These are phyloP conservation scores for Epiblema foenella DNA, from an alignment of 2,888 invertebrate species.

Conservation along the genomic window DNA sequence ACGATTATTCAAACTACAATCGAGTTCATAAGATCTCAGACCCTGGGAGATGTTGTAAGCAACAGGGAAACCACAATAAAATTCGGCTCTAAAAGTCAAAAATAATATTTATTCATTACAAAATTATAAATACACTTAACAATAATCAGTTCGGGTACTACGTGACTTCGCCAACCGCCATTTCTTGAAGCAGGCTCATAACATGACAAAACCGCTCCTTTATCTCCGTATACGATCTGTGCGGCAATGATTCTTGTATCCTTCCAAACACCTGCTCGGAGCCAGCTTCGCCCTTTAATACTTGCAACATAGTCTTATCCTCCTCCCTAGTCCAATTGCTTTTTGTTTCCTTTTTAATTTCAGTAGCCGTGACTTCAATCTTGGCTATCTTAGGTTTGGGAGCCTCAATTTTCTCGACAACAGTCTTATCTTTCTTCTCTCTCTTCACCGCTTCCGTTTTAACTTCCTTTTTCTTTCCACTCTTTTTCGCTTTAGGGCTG, in stretches of 20 bases:
- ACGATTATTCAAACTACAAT: no score
- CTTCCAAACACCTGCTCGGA: slow-evolving; percentile 87
- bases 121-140: slow-evolving; percentile 73
- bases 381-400: slow-evolving; percentile 62
- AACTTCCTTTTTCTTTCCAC: slow-evolving; percentile 55
- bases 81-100: slow-evolving; percentile 45
- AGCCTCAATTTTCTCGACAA: slow-evolving; percentile 55
- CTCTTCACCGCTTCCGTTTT: slow-evolving; percentile 52
- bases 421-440: slow-evolving; percentile 58
- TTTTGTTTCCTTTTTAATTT: slow-evolving; percentile 56
- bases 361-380: slow-evolving; percentile 59
- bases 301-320: slow-evolving; percentile 91
- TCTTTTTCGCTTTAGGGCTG: slow-evolving; percentile 60
- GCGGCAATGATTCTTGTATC: slow-evolving; percentile 82
- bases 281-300: slow-evolving; percentile 88
- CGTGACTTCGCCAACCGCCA: slow-evolving; percentile 80
- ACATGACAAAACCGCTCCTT: slow-evolving; percentile 86
- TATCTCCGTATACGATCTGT: slow-evolving; percentile 84
- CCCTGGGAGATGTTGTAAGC: no score
- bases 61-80: slow-evolving; percentile 27
- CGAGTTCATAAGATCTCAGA: no score
- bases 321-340: slow-evolving; percentile 91
- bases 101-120: slow-evolving; percentile 65
- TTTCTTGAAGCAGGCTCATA: slow-evolving; percentile 87
- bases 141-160: slow-evolving; percentile 61